Base-by-base conservation (phyloP, 2,888 invertebrate genomes). In the Noctua janthe region DNA sequence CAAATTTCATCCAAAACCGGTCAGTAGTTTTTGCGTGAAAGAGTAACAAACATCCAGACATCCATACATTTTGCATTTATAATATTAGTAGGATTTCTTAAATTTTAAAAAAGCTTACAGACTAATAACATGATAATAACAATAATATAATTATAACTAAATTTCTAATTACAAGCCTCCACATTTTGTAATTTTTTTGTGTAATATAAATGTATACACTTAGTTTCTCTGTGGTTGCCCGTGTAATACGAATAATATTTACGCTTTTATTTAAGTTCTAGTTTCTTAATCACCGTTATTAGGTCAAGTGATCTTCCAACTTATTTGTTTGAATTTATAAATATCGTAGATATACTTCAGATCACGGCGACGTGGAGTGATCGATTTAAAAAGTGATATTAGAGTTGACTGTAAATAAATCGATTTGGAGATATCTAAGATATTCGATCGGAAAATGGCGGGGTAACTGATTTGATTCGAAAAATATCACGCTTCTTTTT, bases 361-460 rank as follows among this genome's bases (percentile, higher is more conserved):
- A 54, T 23, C 39, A 47, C 47, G 47, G 6, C 17, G 7, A 39
- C n/a, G 51, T 67, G 23, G 23, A 67, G 67, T 71, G 39, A 76
- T 72, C 47, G 29, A 70, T 77, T 72, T 62, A 15, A 54, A 54
- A 54, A 7, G 8, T 54, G n/a, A 39, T 80, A 71, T 71, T 39
- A 66, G 29, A 74, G 56, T 66, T 3, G 20, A 83, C 56, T 47
- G 23, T 47, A 47, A 47, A 66, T 71, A 74, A 74, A 84, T 74
- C 62, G 71, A 86, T 86, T 71, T 67, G 23, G 15, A 39, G 51
- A 59, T 71, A 76, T 67, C 82, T 62, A 20, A 47, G n/a, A 51
- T 74, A 69, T 71, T 74, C 67, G n/a, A 74, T 82, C 56, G 74
- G 62, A 71, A 76, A 76, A 74, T 82, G 43, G 11, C n/a, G 23